Evolutionary conservation across 2,797 vertebrate genomes (phyloP).

Genomic region (Mormyrops boulengeri): DNA sequence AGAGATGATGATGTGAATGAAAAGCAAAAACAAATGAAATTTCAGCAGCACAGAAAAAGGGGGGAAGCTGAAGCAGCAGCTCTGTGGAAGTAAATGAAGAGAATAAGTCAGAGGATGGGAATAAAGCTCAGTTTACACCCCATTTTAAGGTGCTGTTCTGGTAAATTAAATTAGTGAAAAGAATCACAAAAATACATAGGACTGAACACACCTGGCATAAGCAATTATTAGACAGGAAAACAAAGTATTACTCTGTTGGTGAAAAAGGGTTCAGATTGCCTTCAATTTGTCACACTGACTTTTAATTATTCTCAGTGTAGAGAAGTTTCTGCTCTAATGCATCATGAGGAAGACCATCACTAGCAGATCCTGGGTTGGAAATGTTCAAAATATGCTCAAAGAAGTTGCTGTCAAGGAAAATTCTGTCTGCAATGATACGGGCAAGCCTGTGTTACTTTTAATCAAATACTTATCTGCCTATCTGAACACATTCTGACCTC

Average conservation of each 20-base stretch:
- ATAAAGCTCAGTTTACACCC: not conserved
- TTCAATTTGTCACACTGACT: not conserved
- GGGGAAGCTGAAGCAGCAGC: not conserved
- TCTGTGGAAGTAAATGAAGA: not conserved
- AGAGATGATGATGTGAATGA: not conserved
- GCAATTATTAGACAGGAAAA: not conserved
- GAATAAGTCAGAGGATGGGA: not conserved
- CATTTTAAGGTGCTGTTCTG: not conserved
- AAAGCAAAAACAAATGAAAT: not conserved
- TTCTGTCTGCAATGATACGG: not conserved
- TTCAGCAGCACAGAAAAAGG: not conserved
- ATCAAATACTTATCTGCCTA: not conserved
- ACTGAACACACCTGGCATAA: not conserved
- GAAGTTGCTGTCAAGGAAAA: not conserved
- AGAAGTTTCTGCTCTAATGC: not conserved
- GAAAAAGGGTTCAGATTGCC: not conserved
- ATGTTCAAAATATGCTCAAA: not conserved
- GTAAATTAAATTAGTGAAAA: not conserved
- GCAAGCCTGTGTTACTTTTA: not conserved
- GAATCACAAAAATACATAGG: not conserved
- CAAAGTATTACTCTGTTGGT: not conserved
- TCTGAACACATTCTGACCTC: constrained; percentile 2
- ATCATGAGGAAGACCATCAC: not conserved
- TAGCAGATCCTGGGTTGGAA: not conserved
- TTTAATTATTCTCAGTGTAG: not conserved